These are phyloP conservation scores for Tylochromis polylepis DNA, from an alignment of 2,113 vertebrate species.

Conservation along the genomic window DNA sequence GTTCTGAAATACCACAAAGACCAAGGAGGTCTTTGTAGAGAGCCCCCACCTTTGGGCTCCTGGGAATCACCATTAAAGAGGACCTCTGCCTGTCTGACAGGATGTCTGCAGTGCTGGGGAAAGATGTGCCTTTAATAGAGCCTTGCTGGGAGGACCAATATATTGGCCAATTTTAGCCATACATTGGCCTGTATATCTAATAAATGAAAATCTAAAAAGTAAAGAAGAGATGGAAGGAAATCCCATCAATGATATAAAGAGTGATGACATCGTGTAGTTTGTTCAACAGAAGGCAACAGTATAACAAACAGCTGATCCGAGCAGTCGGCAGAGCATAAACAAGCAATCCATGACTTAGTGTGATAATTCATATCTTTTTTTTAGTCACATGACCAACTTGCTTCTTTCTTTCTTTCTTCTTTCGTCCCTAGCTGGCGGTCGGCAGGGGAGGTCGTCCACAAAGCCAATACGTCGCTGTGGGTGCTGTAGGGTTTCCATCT, in stretches of 20 bases:
- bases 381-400: not conserved
- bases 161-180: not conserved
- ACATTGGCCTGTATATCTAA: accelerated
- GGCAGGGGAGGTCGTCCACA: too few relatives aligned
- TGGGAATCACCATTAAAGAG: not conserved
- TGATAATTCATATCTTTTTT: not conserved
- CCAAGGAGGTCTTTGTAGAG: not conserved
- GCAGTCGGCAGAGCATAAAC: too few relatives aligned
- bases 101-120: not conserved
- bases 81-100: not conserved
- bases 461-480: too few relatives aligned
- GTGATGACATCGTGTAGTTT: not conserved
- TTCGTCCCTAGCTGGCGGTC: too few relatives aligned
- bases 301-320: not conserved
- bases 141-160: not conserved
- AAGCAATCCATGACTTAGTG: too few relatives aligned
- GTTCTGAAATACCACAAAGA: not conserved
- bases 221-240: not conserved
- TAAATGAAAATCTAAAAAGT: not conserved
- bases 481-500: too few relatives aligned
- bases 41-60: not conserved
- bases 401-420: too few relatives aligned
- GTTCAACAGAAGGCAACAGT: not conserved
- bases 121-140: not conserved
- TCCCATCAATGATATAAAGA: accelerated